A percentile compares a stretch with the other conserved stretches of the same genome.
Conservation (phyloP, 2,888 invertebrate genomes). For the Stenoptilia bipunctidactyla region DNA sequence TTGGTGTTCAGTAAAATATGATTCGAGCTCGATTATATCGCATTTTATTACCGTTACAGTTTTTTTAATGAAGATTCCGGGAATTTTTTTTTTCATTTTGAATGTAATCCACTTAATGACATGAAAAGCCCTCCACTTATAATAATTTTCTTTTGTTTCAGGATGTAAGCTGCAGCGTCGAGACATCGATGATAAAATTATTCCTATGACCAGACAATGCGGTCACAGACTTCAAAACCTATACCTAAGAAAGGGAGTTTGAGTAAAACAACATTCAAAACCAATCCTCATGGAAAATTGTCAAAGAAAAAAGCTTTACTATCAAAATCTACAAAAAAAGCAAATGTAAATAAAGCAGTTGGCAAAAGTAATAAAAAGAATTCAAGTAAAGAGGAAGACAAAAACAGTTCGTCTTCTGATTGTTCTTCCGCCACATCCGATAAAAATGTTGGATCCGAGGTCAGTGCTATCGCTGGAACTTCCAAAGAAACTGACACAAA, state of each 20-base stretch:
- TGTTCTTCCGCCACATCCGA: conserved; percentile 27
- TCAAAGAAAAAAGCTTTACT: conserved; percentile 38
- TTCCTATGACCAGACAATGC: conserved; percentile 55
- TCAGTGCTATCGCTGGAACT: not conserved
- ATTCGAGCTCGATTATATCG: too few relatives aligned
- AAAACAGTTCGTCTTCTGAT: conserved; percentile 27
- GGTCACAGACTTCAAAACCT: conserved; percentile 60
- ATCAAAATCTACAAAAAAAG: conserved; percentile 42
- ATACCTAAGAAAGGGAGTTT: conserved; percentile 55
- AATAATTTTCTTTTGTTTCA: conserved; percentile 42
- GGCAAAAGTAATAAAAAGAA: conserved; percentile 40
- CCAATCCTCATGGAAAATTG: conserved; percentile 31
- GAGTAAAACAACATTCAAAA: conserved; percentile 46
- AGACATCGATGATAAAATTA: conserved; percentile 46
- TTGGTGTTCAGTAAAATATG: too few relatives aligned
- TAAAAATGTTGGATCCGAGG: conserved; percentile 24
- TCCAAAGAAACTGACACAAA: not conserved
- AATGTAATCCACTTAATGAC: too few relatives aligned
- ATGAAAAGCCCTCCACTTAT: too few relatives aligned
- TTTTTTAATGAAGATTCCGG: too few relatives aligned
- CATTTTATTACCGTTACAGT: too few relatives aligned
- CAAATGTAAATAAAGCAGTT: conserved; percentile 33
- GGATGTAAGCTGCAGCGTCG: conserved; percentile 44
- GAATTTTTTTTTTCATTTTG: too few relatives aligned
- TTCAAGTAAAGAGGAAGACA: conserved; percentile 28